Conservation (phyloP, 2,888 invertebrate species). For the Napeogenes inachia region DNA sequence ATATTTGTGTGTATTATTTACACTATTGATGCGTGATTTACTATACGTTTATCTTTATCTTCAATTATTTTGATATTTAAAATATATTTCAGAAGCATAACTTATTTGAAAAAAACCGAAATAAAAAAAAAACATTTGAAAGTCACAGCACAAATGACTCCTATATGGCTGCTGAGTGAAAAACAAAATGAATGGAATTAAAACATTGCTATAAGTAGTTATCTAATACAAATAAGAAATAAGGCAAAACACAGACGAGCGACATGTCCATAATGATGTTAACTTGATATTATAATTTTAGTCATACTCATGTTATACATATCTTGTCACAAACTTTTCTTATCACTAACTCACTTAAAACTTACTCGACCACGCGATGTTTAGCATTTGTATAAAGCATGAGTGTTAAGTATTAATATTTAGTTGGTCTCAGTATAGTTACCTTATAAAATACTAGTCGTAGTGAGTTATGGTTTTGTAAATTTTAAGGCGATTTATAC, state of each 20-base stretch:
- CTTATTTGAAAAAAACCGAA: not conserved
- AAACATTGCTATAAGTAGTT: not conserved
- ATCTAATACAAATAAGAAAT: not conserved
- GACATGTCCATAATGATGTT: not conserved
- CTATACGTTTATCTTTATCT: too few relatives aligned
- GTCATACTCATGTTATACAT: conserved; percentile 4
- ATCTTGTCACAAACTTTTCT: conserved; percentile 6
- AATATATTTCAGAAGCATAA: too few relatives aligned
- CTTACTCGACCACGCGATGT: conserved; percentile 15
- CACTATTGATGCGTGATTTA: too few relatives aligned
- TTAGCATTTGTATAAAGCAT: conserved; percentile 28
- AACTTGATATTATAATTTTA: conserved; percentile 2
- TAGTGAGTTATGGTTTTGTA: conserved; percentile 62
- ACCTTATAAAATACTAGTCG: conserved; percentile 65
- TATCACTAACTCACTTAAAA: conserved; percentile 8
- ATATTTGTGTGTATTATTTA: too few relatives aligned
- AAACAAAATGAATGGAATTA: not conserved
- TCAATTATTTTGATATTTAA: too few relatives aligned
- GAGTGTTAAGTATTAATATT: conserved; percentile 30
- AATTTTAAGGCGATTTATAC: conserved; percentile 43
- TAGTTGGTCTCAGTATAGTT: conserved; percentile 52
- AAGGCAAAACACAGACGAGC: not conserved
- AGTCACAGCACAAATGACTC: conserved; percentile 1
- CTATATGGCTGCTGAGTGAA: not conserved
- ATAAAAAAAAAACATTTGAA: not conserved